A percentile compares a stretch with the other conserved stretches of the same genome.
Evolutionary conservation across 92 coral and sea anemone species (phyloP).

Genomic region (Palythoa grandis): DNA sequence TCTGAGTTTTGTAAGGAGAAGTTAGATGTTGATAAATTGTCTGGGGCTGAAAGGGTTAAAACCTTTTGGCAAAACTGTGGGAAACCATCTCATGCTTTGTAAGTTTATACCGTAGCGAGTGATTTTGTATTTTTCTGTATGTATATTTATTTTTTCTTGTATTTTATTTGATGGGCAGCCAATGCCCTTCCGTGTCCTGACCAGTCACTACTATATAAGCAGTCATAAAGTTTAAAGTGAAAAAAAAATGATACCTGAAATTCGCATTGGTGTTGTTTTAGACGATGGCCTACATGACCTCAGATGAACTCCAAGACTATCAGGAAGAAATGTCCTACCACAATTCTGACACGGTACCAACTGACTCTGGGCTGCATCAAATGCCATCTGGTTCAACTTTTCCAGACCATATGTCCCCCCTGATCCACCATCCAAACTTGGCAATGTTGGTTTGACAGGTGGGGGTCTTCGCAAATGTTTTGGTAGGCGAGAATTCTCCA

Average conservation of each 20-base stretch:
- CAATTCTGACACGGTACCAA: constrained; percentile 92
- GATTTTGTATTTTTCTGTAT: too few relatives aligned
- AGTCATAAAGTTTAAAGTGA: neutral
- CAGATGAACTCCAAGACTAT: constrained; percentile 81
- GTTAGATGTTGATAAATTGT: too few relatives aligned
- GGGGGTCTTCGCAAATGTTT: constrained; percentile 82
- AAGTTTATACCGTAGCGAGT: too few relatives aligned
- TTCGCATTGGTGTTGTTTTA: constrained; percentile 58
- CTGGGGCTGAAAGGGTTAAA: too few relatives aligned
- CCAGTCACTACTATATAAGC: neutral
- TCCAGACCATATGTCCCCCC: constrained; percentile 66
- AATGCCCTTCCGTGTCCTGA: too few relatives aligned
- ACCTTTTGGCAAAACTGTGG: too few relatives aligned
- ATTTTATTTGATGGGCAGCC: too few relatives aligned
- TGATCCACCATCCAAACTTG: constrained; percentile 71
- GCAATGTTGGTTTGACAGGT: constrained; percentile 91
- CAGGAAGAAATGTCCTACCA: constrained; percentile 96
- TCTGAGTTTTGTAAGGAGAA: too few relatives aligned
- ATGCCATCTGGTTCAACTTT: constrained; percentile 83
- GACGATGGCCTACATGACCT: constrained; percentile 83
- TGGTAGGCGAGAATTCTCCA: constrained; percentile 86
- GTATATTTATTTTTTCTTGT: too few relatives aligned
- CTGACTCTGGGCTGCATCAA: constrained; percentile 84
- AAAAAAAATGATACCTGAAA: constrained; percentile 44
- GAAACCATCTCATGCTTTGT: too few relatives aligned